phyloP scores from a whole-genome alignment of 1,140 invertebrate species.

The Ceratosolen fusciceps region DNA sequence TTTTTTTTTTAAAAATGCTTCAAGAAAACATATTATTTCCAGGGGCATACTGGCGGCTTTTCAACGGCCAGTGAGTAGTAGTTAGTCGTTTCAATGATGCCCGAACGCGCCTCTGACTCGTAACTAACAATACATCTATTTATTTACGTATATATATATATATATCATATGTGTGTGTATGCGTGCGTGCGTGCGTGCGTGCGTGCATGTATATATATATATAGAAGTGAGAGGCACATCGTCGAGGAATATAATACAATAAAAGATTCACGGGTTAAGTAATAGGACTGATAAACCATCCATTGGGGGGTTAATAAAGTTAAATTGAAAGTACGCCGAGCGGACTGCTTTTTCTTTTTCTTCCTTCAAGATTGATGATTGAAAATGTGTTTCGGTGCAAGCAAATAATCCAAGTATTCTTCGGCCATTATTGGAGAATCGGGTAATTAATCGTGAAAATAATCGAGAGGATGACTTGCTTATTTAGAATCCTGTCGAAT shows the following conservation, averaged over 20 bases:
- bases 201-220: too few relatives aligned
- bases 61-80: too few relatives aligned
- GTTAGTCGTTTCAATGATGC: too few relatives aligned
- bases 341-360: slow-evolving; percentile 28
- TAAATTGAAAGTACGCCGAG: slow-evolving; percentile 28
- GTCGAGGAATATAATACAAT: background rate
- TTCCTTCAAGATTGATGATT: slow-evolving; percentile 42
- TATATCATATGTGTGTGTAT: too few relatives aligned
- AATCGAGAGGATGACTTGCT: slow-evolving; percentile 51
- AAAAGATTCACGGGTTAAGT: background rate
- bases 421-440: slow-evolving; percentile 45
- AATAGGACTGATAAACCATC: slow-evolving; percentile 4
- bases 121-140: too few relatives aligned
- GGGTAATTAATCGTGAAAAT: slow-evolving; percentile 50
- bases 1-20: too few relatives aligned
- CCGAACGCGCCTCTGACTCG: too few relatives aligned
- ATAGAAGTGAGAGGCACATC: background rate
- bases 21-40: too few relatives aligned
- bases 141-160: too few relatives aligned
- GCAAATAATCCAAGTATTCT: slow-evolving; percentile 45
- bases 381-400: slow-evolving; percentile 19
- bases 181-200: too few relatives aligned
- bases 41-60: too few relatives aligned
- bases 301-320: slow-evolving; percentile 35
- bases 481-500: slow-evolving; percentile 51